These are phyloP conservation scores for Eufriesea mexicana DNA, from an alignment of 1,140 invertebrate species.

Conservation along the genomic window DNA sequence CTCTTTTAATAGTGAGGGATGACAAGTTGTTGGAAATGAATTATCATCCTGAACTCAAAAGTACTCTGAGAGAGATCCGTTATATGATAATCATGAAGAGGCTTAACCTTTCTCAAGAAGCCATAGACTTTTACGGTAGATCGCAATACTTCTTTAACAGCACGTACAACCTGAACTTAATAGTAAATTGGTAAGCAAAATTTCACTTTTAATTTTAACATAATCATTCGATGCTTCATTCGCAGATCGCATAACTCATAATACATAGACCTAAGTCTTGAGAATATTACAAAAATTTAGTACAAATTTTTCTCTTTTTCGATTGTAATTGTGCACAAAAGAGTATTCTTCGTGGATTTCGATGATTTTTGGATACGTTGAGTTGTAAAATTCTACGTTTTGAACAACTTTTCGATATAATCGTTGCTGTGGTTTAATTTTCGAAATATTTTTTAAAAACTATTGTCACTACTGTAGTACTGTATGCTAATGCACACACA, in stretches of 20 bases:
- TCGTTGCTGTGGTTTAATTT: no score
- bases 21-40: constrained; percentile 66
- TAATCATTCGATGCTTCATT: no score
- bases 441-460: no score
- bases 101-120: constrained; percentile 83
- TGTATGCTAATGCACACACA: no score
- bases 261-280: no score
- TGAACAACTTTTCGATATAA: no score
- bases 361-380: no score
- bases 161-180: constrained; percentile 68
- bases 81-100: constrained; percentile 85
- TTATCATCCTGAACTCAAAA: constrained; percentile 73
- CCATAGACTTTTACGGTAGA: constrained; percentile 80
- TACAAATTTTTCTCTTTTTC: not conserved
- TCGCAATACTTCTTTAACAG: constrained; percentile 69
- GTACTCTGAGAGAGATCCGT: constrained; percentile 84
- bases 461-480: no score
- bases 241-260: no score
- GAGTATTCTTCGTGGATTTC: no score
- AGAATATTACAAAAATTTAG: not conserved
- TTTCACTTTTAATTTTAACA: not conserved
- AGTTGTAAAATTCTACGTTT: no score
- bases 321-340: no score
- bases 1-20: constrained; percentile 62
- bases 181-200: constrained; percentile 69